A percentile compares a stretch with the other conserved stretches of the same genome.
phyloP scores from a whole-genome alignment of 1,140 invertebrate species.

The Plodia interpunctella region DNA sequence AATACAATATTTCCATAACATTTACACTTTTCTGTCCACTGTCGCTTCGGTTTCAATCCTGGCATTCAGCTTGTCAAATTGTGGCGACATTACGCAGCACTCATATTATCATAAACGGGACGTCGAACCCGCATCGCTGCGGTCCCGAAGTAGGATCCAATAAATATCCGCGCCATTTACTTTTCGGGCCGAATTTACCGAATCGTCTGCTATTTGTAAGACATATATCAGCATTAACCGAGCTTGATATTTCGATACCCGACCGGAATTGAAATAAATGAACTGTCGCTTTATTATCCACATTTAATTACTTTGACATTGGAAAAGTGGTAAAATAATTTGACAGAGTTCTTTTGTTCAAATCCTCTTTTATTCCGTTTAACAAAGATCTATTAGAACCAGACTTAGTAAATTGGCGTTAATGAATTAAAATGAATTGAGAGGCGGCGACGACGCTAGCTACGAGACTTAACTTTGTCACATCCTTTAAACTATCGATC shows the following conservation, averaged over 20 bases:
- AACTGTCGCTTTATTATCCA: not conserved
- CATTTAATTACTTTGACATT: slow-evolving; percentile 3
- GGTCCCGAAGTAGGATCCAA: slow-evolving; percentile 2
- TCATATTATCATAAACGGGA: slow-evolving; percentile 18
- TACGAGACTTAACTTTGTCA: too few relatives aligned
- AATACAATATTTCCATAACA: not conserved
- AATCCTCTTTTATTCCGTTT: not conserved
- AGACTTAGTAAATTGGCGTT: slow-evolving; percentile 15
- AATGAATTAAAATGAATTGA: slow-evolving; percentile 29
- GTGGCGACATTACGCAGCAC: not conserved
- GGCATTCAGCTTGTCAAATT: not conserved
- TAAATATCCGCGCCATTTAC: slow-evolving; percentile 12
- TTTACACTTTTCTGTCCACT: not conserved
- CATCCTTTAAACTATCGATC: too few relatives aligned
- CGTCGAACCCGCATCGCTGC: slow-evolving; percentile 13
- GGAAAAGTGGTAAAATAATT: slow-evolving; percentile 5
- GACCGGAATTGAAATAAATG: not conserved
- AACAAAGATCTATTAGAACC: slow-evolving; percentile 14
- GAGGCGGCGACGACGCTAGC: too few relatives aligned
- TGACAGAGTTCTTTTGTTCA: not conserved
- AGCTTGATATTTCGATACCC: not conserved
- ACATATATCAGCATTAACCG: slow-evolving; percentile 7
- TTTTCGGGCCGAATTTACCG: slow-evolving; percentile 5
- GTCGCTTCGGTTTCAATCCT: not conserved
- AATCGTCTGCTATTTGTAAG: not conserved